These are phyloP conservation scores for Cheilinus undulatus DNA, from an alignment of 2,113 vertebrate species.

Conservation along the genomic window DNA sequence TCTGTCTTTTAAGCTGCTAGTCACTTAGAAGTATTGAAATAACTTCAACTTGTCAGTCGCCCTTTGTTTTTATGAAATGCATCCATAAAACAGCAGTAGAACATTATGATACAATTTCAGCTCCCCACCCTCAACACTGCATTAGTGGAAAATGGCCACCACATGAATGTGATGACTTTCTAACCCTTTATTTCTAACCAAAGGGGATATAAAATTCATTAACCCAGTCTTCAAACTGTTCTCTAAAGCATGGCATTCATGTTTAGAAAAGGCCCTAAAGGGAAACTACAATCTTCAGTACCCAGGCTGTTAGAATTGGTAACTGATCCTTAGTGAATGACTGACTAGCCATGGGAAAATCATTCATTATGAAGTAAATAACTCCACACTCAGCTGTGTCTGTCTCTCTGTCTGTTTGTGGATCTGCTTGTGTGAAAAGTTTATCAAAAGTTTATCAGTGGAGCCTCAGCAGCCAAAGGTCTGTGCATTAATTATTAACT, in stretches of 20 bases:
- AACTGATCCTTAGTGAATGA: constrained; percentile 31
- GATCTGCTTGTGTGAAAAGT: constrained; percentile 7
- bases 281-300: background rate
- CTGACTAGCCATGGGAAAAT: background rate
- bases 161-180: no score
- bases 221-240: background rate
- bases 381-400: background rate
- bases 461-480: constrained; percentile 8
- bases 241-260: no score
- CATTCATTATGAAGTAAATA: constrained; percentile 15
- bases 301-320: background rate
- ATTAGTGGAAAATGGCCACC: background rate
- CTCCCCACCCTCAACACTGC: background rate
- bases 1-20: no score
- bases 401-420: background rate
- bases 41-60: no score
- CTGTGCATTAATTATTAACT: constrained; percentile 56
- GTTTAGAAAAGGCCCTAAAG: background rate
- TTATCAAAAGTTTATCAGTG: constrained; percentile 30
- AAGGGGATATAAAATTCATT: background rate
- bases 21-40: no score
- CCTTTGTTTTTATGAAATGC: no score
- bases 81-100: no score
- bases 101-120: no score
- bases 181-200: background rate